Percentiles rank a stretch among this genome's conserved stretches.
phyloP scores from a whole-genome alignment of 1,140 invertebrate species.

The Drosophila lowei region DNA sequence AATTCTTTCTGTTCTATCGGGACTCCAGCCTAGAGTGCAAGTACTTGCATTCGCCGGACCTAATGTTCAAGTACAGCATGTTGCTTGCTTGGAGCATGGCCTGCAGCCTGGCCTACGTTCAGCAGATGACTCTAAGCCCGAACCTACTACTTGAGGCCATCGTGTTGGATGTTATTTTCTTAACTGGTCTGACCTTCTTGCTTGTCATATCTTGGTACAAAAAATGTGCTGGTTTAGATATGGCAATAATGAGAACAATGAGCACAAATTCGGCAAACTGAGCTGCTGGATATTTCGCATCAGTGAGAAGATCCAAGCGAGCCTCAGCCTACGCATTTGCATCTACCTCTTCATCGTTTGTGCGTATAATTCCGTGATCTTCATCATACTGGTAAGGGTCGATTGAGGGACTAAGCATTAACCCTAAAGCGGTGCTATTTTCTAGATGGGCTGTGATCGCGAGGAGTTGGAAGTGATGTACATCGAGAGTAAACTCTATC shows the following conservation, averaged over 20 bases:
- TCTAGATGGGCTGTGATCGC: conserved; percentile 36
- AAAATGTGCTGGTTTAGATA: conserved; percentile 83
- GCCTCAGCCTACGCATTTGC: conserved; percentile 22
- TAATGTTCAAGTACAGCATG: conserved; percentile 71
- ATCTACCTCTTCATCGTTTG: conserved; percentile 78
- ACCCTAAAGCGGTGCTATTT: neutral
- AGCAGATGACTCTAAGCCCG: neutral
- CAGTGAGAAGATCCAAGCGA: conserved; percentile 39
- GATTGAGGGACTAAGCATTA: neutral
- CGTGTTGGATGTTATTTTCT: neutral
- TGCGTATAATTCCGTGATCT: conserved; percentile 85
- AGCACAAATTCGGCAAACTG: conserved; percentile 80
- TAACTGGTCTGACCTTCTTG: conserved; percentile 54
- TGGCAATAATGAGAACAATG: conserved; percentile 84
- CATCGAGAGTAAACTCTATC: conserved; percentile 49
- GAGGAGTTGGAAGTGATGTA: conserved; percentile 1
- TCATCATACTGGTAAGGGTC: conserved; percentile 85
- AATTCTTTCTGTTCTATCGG: conserved; percentile 52
- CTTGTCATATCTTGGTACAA: conserved; percentile 82
- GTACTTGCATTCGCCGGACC: conserved; percentile 64
- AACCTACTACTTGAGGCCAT: fast-evolving
- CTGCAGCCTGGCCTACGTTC: conserved; percentile 5
- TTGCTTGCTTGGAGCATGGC: conserved; percentile 31
- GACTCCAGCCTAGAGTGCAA: conserved; percentile 51
- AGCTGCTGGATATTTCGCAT: conserved; percentile 85